Conservation (phyloP, 2,797 vertebrate species). For the Lithobates sylvaticus region DNA sequence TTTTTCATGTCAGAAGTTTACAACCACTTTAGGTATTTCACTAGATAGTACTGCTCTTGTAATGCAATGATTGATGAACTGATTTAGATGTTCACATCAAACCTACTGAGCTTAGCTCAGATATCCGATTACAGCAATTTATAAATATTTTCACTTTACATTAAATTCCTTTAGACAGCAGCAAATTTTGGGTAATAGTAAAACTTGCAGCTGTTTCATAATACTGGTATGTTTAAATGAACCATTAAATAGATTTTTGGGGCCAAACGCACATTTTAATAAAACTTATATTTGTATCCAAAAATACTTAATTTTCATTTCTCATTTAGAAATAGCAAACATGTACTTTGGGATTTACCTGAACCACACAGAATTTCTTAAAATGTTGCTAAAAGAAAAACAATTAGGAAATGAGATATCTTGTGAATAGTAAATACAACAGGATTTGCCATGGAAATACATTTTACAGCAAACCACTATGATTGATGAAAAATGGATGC, state of each 20-base stretch:
- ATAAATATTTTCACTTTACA: not conserved
- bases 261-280: conserved; percentile 8
- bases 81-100: too few species aligned
- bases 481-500: too few species aligned
- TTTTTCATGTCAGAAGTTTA: too few species aligned
- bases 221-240: conserved; percentile 16
- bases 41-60: not conserved
- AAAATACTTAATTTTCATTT: not conserved
- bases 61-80: not conserved
- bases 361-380: not conserved
- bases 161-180: conserved; percentile 9
- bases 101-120: not conserved
- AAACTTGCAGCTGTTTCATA: not conserved
- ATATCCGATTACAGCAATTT: not conserved
- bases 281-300: conserved; percentile 13
- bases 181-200: not conserved
- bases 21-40: too few species aligned
- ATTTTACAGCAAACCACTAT: too few species aligned
- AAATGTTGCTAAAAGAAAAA: not conserved
- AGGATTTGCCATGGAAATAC: too few species aligned
- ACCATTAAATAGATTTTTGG: conserved; percentile 31
- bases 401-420: not conserved
- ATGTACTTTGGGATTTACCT: not conserved
- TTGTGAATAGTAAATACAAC: too few species aligned
- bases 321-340: not conserved